Evolutionary conservation across 2,113 vertebrate genomes (phyloP).

Genomic region (Apteryx mantelli): DNA sequence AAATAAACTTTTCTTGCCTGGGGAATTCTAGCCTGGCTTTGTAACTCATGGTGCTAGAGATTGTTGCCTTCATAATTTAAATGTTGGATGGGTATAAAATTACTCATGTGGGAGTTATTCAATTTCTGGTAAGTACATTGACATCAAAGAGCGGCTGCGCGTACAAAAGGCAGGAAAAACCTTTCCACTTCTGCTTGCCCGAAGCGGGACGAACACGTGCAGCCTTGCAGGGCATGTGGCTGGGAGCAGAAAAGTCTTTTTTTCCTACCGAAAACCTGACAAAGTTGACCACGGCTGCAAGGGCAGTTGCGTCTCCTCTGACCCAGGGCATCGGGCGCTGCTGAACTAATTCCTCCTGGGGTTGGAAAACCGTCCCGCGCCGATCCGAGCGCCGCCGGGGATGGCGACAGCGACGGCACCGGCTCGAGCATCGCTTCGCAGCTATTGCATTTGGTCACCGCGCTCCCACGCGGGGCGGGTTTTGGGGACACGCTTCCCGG

Average conservation of each 20-base stretch:
- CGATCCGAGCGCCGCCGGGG: background rate
- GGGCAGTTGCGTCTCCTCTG: background rate
- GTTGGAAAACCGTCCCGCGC: background rate
- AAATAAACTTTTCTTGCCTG: slow-evolving; percentile 23
- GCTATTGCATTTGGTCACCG: background rate
- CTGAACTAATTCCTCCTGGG: background rate
- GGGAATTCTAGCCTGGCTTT: slow-evolving; percentile 11
- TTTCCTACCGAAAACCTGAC: background rate
- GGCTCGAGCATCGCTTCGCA: background rate
- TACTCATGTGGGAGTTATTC: slow-evolving; percentile 27
- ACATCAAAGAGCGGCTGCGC: slow-evolving; percentile 17
- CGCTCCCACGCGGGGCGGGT: no score
- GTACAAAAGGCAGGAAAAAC: slow-evolving; percentile 13
- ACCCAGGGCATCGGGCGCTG: background rate
- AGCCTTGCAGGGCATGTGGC: background rate
- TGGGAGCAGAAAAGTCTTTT: background rate
- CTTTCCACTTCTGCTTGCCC: background rate
- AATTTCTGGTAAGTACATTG: slow-evolving; percentile 44
- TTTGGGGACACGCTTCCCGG: no score
- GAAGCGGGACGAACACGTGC: background rate
- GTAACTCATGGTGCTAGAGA: background rate
- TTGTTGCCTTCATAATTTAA: slow-evolving; percentile 57
- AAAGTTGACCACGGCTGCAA: background rate
- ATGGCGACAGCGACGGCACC: background rate
- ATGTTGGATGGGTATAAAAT: slow-evolving; percentile 48